Evolutionary conservation across 2,888 invertebrate genomes (phyloP).

Genomic region (Drosophila helvetica): DNA sequence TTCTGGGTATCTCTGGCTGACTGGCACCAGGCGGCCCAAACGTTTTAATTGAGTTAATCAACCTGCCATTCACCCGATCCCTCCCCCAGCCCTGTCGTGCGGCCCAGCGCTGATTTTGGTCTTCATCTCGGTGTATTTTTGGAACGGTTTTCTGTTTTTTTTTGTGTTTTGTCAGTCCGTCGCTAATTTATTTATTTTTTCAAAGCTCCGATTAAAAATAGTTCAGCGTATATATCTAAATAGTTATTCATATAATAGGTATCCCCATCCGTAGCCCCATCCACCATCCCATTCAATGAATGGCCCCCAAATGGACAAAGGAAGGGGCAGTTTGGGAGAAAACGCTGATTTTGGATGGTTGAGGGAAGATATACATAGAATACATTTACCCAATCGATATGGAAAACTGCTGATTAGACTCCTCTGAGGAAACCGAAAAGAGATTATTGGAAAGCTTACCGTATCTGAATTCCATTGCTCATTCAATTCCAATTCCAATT

Average conservation of each 20-base stretch:
- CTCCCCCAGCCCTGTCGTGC: not conserved
- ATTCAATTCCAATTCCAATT: no score
- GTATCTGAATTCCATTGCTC: not conserved
- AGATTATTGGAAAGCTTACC: no score
- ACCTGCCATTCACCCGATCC: slow-evolving; percentile 35
- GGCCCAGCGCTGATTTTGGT: no score
- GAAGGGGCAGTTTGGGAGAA: no score
- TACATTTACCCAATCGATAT: no score
- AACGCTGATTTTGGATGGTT: no score
- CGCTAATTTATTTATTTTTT: slow-evolving; percentile 69
- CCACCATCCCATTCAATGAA: no score
- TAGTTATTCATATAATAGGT: not conserved
- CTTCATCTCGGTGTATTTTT: slow-evolving; percentile 57
- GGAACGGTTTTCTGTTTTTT: no score
- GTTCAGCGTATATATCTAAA: slow-evolving; percentile 35
- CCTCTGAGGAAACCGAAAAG: no score
- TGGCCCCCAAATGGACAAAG: no score
- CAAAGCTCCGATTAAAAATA: slow-evolving; percentile 57
- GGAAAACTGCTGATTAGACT: not conserved
- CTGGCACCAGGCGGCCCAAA: slow-evolving; percentile 62
- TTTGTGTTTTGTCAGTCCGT: slow-evolving; percentile 49
- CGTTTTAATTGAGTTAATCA: slow-evolving; percentile 71
- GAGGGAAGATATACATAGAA: no score
- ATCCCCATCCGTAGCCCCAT: not conserved
- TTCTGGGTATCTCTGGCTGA: slow-evolving; percentile 23